Conservation (phyloP, 2,797 vertebrate species). For the Darevskia nairensis region DNA sequence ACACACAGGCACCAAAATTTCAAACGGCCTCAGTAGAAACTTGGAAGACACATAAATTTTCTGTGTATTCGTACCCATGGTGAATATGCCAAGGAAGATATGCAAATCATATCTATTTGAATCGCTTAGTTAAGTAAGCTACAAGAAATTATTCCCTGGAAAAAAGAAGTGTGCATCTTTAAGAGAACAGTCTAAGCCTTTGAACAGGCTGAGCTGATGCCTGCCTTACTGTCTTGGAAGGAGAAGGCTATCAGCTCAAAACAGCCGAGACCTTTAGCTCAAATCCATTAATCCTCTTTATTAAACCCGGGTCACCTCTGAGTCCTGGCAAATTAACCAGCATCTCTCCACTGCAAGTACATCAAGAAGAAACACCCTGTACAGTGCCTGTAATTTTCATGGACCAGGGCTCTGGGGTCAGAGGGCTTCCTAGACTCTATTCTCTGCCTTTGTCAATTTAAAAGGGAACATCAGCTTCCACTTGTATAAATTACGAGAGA, state of each 20-base stretch:
- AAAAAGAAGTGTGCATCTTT: conserved; percentile 5
- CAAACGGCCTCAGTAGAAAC: background rate
- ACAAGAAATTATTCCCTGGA: conserved; percentile 6
- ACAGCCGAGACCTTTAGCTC: conserved; percentile 84
- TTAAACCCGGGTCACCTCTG: conserved; percentile 84
- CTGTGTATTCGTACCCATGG: background rate
- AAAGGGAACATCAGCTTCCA: conserved; percentile 74
- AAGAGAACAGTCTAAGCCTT: conserved; percentile 29
- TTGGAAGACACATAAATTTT: background rate
- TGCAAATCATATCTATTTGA: background rate
- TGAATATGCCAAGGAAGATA: background rate
- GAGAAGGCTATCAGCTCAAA: conserved; percentile 81
- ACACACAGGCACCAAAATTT: background rate
- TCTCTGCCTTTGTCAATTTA: conserved; percentile 79
- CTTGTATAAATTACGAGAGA: conserved; percentile 72
- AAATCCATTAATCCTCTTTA: conserved; percentile 87
- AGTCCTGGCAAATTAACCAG: conserved; percentile 83
- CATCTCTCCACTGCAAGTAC: conserved; percentile 78
- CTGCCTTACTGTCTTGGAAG: conserved; percentile 72
- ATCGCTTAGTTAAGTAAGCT: conserved; percentile 28
- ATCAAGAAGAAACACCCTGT: conserved; percentile 72
- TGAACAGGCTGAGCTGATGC: conserved; percentile 58
- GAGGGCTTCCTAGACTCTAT: conserved; percentile 71
- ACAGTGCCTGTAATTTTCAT: conserved; percentile 76
- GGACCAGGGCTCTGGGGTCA: conserved; percentile 74